phyloP scores from a whole-genome alignment of 2,113 vertebrate species.

The Tragelaphus buxtoni region DNA sequence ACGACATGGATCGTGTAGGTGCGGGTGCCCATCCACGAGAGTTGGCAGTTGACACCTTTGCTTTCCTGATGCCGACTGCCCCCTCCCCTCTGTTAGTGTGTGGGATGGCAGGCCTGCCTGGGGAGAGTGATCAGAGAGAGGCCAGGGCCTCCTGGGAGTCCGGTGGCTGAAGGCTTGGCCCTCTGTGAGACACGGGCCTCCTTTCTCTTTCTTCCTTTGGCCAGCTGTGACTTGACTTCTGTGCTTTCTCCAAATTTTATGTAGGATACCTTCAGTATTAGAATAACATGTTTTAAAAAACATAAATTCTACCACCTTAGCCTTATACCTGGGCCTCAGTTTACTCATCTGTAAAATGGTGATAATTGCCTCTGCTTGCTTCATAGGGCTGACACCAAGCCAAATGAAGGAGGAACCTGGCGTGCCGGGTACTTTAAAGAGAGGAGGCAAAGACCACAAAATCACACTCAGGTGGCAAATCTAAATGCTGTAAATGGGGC shows the following conservation, averaged over 20 bases:
- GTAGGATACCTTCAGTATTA: neutral
- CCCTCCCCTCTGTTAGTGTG: neutral
- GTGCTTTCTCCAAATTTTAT: neutral
- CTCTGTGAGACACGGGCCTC: neutral
- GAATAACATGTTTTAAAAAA: neutral
- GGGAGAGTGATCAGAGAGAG: fast-evolving
- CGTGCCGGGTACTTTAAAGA: neutral
- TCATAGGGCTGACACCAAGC: neutral
- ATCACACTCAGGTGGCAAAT: conserved; percentile 21
- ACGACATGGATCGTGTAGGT: neutral
- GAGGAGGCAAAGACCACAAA: neutral
- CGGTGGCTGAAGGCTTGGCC: neutral
- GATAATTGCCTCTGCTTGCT: neutral
- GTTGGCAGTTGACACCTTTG: neutral
- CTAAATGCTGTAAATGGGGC: conserved; percentile 42
- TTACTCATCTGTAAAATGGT: neutral
- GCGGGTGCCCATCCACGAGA: neutral
- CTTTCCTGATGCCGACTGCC: neutral
- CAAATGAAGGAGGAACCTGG: neutral
- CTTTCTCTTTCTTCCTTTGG: neutral
- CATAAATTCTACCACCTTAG: neutral
- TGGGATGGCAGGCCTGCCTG: neutral
- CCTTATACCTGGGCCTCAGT: neutral
- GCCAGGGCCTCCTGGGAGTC: neutral
- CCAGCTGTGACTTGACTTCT: neutral